Evolutionary conservation across 2,797 vertebrate genomes (phyloP), one percentile per base, ranked within the genome.

Genomic region (Taeniopygia guttata): DNA sequence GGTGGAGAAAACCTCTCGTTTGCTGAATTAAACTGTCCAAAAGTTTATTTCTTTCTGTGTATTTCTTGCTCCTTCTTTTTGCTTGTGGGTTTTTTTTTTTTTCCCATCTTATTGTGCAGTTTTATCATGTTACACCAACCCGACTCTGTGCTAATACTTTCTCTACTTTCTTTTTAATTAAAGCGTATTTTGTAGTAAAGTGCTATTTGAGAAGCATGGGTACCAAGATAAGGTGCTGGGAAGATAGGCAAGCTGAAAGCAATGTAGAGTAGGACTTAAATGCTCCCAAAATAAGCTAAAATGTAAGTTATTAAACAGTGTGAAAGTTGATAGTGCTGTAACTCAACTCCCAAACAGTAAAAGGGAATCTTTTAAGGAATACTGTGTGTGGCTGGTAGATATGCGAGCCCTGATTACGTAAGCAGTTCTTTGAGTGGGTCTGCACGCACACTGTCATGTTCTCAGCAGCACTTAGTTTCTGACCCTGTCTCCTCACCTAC

Each of bases 301-400:
- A 92, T 55, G 68, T 73, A 70, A 89, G 93, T 96, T 96, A 96
- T 93, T 81, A 54, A 89, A 51, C 60, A 92, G 87, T 73, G 89
- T 82, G 83, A 72, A 94, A 89, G 91, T 29, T 60, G 74, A 75
- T 23, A 12, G 40, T 42, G 40, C 66, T 73, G 80, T 90, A 86
- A 88, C 62, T 81, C 25, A 59, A 40, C 7, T 78, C 76, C 42
- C 42, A 9, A 4, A 5, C 13, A 36, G 66, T 22, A 25, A 54
- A 58, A 87, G 52, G 51, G 48, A 52, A 58, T 58, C 76, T 73
- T 70, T 73, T 36, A 18, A 55, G 68, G 84, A 52, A 12, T 52
- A 5, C 23, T 36, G 48, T 59, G 1, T 32, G 4, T 52, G 56
- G 55, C 66, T 69, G 92, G 79, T 51, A 5, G 87, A 4, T 26